These are phyloP conservation scores for Empidonax traillii DNA, from an alignment of 2,113 vertebrate genomes.

Conservation along the genomic window DNA sequence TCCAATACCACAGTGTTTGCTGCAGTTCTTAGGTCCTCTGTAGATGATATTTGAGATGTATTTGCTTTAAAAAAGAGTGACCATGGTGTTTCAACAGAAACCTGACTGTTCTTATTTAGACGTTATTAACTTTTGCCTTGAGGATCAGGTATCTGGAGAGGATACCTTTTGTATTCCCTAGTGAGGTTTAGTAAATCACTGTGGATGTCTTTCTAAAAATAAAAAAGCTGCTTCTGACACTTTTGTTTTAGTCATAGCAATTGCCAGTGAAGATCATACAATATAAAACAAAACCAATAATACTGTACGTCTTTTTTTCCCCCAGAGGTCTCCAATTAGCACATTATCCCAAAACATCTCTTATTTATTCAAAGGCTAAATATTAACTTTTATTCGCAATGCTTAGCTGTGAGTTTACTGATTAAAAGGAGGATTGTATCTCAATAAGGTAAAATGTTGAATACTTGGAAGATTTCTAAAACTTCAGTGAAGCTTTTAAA, in stretches of 20 bases:
- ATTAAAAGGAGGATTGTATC: not conserved
- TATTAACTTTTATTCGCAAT: not conserved
- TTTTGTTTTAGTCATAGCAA: not conserved
- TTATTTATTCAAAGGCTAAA: not conserved
- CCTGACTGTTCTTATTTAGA: not conserved
- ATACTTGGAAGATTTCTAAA: not conserved
- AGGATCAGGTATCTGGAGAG: not conserved
- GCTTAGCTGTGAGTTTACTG: not conserved
- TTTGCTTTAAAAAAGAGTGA: not conserved
- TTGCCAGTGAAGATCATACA: not conserved
- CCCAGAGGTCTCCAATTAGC: not conserved
- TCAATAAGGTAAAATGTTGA: not conserved
- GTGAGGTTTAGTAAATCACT: not conserved
- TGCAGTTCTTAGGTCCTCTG: not conserved
- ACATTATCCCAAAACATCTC: not conserved
- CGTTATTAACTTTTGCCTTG: not conserved
- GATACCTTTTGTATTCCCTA: not conserved
- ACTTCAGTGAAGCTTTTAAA: not conserved
- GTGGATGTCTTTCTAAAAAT: not conserved
- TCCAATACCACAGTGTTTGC: not conserved
- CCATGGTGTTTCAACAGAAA: not conserved
- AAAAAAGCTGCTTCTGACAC: not conserved
- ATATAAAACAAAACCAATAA: not conserved
- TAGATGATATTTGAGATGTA: not conserved
- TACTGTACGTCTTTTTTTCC: not conserved